Evolutionary conservation across 2,113 vertebrate species (phyloP).

Genomic region (Noturus placidus): DNA sequence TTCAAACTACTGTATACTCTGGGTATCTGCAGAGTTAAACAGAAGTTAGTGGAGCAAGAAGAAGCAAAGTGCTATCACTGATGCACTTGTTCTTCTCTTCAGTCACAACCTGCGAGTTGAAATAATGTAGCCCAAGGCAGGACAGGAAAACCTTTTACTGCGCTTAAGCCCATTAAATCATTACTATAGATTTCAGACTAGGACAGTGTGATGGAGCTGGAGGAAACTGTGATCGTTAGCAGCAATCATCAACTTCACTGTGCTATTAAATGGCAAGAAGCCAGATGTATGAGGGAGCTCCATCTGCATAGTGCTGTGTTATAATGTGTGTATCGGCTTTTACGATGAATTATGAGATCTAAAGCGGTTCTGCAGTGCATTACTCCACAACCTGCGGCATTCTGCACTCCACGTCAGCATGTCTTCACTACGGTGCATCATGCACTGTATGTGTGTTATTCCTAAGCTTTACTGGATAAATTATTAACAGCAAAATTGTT

Average conservation of each 20-base stretch:
- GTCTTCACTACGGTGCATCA: not conserved
- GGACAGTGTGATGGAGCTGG: not conserved
- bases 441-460: conserved; percentile 16
- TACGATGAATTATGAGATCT: conserved; percentile 1
- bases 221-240: conserved; percentile 19
- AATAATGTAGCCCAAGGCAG: conserved; percentile 11
- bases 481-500: conserved; percentile 43
- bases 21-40: not conserved
- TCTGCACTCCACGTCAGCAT: not conserved
- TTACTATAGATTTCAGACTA: conserved; percentile 10
- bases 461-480: conserved; percentile 36
- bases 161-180: conserved; percentile 11
- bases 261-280: conserved; percentile 1
- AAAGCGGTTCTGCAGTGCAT: not conserved
- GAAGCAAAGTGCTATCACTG: not conserved
- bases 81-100: not conserved
- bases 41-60: not conserved
- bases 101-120: not conserved
- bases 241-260: conserved; percentile 17
- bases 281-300: not conserved
- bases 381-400: not conserved
- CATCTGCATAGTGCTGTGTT: conserved; percentile 8
- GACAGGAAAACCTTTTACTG: conserved; percentile 8
- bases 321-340: not conserved
- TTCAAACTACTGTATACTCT: not conserved